Conservation (phyloP, 2,888 invertebrate species). For the Thera britannica region DNA sequence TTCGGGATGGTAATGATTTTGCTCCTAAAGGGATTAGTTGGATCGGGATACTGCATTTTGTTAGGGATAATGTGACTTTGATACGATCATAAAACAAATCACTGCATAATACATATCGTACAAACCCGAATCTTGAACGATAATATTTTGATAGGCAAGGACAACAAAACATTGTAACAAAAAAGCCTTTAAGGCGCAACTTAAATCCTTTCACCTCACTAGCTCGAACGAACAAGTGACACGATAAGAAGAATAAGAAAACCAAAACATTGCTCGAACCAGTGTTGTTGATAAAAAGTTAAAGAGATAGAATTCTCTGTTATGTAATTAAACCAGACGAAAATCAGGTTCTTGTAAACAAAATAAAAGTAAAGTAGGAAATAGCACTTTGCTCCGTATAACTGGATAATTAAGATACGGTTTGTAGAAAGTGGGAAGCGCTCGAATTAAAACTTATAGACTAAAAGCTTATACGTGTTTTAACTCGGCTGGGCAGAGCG, state of each 20-base stretch:
- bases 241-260: background rate
- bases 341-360: constrained; percentile 26
- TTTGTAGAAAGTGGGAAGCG: constrained; percentile 40
- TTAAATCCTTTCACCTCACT: too few species aligned
- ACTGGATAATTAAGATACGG: constrained; percentile 51
- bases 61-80: constrained; percentile 18
- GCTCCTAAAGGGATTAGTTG: constrained; percentile 14
- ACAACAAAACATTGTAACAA: too few species aligned
- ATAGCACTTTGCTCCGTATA: constrained; percentile 30
- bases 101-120: background rate
- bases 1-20: constrained; percentile 21
- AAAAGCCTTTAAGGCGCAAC: too few species aligned
- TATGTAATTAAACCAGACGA: constrained; percentile 2
- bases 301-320: background rate
- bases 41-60: constrained; percentile 14
- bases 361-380: constrained; percentile 25
- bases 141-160: background rate
- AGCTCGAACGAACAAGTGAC: too few species aligned
- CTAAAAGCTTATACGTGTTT: constrained; percentile 44
- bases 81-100: constrained; percentile 16
- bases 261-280: background rate
- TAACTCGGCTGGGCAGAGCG: constrained; percentile 15
- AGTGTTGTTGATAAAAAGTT: background rate
- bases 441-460: constrained; percentile 46
- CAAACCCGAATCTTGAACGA: background rate